phyloP scores from a whole-genome alignment of 2,888 invertebrate genomes.

The Branchellion lobata region DNA sequence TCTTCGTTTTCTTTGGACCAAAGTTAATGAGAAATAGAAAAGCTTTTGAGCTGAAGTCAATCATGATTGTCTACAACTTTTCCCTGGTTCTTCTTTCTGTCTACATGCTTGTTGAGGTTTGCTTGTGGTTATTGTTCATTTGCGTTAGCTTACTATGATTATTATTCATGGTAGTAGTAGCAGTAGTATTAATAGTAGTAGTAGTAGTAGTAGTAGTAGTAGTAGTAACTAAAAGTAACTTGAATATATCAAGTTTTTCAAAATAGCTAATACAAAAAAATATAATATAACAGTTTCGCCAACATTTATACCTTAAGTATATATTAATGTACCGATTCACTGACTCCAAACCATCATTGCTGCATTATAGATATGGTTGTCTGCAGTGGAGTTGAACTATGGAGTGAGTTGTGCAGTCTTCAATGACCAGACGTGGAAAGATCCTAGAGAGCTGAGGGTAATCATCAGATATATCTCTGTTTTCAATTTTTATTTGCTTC shows the following conservation, averaged over 20 bases:
- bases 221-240: no score
- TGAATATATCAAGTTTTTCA: no score
- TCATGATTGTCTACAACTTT: constrained; percentile 81
- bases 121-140: neutral
- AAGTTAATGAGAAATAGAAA: constrained; percentile 76
- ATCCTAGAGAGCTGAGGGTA: constrained; percentile 59
- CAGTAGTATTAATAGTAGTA: neutral
- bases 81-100: constrained; percentile 79
- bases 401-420: constrained; percentile 56
- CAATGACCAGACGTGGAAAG: constrained; percentile 54
- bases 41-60: constrained; percentile 74
- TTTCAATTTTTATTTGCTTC: neutral
- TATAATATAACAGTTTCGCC: no score
- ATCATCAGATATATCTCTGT: constrained; percentile 46
- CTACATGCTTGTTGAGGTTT: constrained; percentile 78
- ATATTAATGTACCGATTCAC: no score
- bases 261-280: no score
- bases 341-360: no score
- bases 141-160: neutral
- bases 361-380: constrained; percentile 56
- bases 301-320: no score
- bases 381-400: constrained; percentile 57
- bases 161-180: neutral
- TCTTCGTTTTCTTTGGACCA: constrained; percentile 75
- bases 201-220: constrained; percentile 3